Evolutionary conservation across 2,888 invertebrate species (phyloP).

Genomic region (Protophormia terraenovae): DNA sequence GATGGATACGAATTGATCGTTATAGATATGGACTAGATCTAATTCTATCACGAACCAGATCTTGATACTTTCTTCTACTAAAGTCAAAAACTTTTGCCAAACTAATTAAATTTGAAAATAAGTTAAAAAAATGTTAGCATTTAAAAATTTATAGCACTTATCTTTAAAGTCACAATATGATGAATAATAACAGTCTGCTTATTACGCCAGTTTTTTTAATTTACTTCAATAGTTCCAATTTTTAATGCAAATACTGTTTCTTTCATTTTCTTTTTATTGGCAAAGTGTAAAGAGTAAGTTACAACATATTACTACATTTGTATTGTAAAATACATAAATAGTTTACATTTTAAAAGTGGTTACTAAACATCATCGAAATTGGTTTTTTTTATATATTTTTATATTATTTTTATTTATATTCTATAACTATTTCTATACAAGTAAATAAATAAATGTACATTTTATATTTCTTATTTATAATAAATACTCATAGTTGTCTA

Average conservation of each 20-base stretch:
- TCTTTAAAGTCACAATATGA: no score
- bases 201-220: no score
- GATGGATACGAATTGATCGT: no score
- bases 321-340: constrained; percentile 25
- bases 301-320: neutral
- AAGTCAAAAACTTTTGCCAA: no score
- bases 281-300: neutral
- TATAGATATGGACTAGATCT: no score
- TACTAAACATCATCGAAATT: constrained; percentile 48
- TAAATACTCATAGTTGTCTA: neutral
- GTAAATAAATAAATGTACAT: neutral
- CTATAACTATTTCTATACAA: neutral
- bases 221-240: neutral
- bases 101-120: no score
- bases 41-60: no score
- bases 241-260: neutral
- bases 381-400: constrained; percentile 1
- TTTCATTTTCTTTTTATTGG: neutral
- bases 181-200: no score
- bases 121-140: no score
- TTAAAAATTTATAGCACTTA: no score
- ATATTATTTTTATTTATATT: neutral
- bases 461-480: neutral
- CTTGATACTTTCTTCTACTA: no score
- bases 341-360: constrained; percentile 55